phyloP scores from a whole-genome alignment of 2,113 vertebrate genomes.

The Sphaerodactylus townsendi region DNA sequence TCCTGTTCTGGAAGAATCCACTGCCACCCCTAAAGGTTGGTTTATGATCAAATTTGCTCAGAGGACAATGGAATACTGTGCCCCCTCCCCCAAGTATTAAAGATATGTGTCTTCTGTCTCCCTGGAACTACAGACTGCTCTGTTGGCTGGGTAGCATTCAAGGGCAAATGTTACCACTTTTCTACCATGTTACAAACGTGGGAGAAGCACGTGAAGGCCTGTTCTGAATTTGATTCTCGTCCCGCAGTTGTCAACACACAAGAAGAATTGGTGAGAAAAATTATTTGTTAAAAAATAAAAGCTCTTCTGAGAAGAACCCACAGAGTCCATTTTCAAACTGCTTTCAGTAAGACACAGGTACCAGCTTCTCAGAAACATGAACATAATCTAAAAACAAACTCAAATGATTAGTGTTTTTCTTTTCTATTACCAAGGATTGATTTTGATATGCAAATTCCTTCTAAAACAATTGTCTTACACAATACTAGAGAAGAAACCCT shows the following conservation, averaged over 20 bases:
- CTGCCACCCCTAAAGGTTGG: neutral
- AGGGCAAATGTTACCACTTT: slow-evolving; percentile 15
- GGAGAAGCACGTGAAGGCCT: neutral
- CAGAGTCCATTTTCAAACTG: neutral
- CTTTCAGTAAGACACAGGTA: neutral
- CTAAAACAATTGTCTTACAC: neutral
- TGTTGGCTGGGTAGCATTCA: neutral
- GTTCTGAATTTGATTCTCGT: neutral
- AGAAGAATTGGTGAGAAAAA: slow-evolving; percentile 9
- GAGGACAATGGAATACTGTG: no score
- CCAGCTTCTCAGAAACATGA: no score
- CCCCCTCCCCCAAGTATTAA: neutral
- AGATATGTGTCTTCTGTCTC: neutral
- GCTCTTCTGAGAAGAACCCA: neutral
- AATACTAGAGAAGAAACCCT: neutral
- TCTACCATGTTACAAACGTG: neutral
- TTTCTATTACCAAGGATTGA: no score
- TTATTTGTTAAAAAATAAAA: neutral
- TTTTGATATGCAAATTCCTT: neutral
- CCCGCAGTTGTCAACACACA: neutral
- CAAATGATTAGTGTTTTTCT: neutral
- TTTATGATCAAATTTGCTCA: neutral
- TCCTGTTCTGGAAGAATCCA: neutral
- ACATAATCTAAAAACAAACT: no score
- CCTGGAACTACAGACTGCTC: neutral